Evolutionary conservation across 2,113 vertebrate species (phyloP), one percentile per base, ranked within the genome.

Genomic region (Eolophus roseicapilla): DNA sequence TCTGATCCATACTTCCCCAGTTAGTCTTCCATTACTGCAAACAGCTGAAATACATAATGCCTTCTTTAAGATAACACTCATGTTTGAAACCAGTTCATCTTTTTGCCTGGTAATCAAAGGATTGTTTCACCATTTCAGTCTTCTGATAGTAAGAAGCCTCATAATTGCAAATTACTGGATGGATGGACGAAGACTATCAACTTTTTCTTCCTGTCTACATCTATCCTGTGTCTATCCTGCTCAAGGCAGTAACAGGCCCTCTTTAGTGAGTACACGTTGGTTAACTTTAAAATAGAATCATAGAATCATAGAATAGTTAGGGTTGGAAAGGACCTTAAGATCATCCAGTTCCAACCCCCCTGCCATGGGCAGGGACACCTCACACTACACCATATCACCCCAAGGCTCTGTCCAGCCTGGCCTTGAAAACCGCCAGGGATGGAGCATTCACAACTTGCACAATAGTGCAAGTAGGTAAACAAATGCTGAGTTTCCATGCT

Each of bases 191-290:
- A 46, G 10, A 46, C 29, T 9, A 79, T 10, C 2, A 17, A 60
- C 39, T 39, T 75, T 55, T 71, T 69, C 46, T 84, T 87, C n/a
- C 90, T 62, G 24, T 52, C 43, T 39, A 52, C 4, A 1, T 65
- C 70, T 43, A 23, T 28, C 35, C 29, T 55, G 46, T 4, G 2
- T 37, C 63, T 44, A 16, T 13, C 20, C 29, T 68, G 35, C 53
- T 77, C 23, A 33, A 82, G 57, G 57, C 35, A 92, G 31, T 52
- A 65, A 46, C 27, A 52, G 21, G 39, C 52, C 69, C 27, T 68
- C 49, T 5, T 9, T 1, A 52, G 33, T 1, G 8, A 11, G 20
- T 29, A 71, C 44, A 28, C 1, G 1, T 2, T 52, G 53, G 29
- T 53, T 69, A 78, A 70, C 41, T 83, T 37, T 29, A 52, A 77